Conservation (phyloP, 2,797 vertebrate species). For the Xenopus petersii region DNA sequence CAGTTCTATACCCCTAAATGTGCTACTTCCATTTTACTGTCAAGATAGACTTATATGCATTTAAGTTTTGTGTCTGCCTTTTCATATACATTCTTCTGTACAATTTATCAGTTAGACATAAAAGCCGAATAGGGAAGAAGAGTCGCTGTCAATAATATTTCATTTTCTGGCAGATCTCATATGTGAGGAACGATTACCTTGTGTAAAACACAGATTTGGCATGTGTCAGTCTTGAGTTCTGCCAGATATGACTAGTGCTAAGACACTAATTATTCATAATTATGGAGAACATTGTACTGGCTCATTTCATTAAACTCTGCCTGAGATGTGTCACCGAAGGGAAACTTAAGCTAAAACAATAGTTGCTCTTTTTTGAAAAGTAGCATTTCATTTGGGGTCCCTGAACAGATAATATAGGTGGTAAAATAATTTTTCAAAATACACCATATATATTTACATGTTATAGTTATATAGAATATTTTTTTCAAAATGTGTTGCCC, state of each 20-base stretch:
- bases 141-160: slow-evolving; percentile 31
- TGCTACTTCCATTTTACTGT: neutral
- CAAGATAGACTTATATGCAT: neutral
- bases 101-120: slow-evolving; percentile 4
- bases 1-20: too few species aligned
- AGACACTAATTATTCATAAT: slow-evolving; percentile 44
- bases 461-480: too few species aligned
- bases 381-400: too few species aligned
- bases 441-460: too few species aligned
- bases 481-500: too few species aligned
- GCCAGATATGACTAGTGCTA: slow-evolving; percentile 27
- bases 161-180: slow-evolving; percentile 22
- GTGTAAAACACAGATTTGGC: slow-evolving; percentile 14
- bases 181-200: neutral
- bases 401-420: too few species aligned
- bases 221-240: slow-evolving; percentile 35
- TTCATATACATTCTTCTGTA: slow-evolving; percentile 10
- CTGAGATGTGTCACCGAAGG: too few species aligned
- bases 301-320: slow-evolving; percentile 20
- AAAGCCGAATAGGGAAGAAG: slow-evolving; percentile 10
- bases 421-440: too few species aligned
- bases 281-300: slow-evolving; percentile 23
- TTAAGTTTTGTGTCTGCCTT: slow-evolving; percentile 9
- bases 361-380: too few species aligned
- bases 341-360: too few species aligned